Evolutionary conservation across 2,797 vertebrate genomes (phyloP).

Genomic region (Rhinoraja longicauda): DNA sequence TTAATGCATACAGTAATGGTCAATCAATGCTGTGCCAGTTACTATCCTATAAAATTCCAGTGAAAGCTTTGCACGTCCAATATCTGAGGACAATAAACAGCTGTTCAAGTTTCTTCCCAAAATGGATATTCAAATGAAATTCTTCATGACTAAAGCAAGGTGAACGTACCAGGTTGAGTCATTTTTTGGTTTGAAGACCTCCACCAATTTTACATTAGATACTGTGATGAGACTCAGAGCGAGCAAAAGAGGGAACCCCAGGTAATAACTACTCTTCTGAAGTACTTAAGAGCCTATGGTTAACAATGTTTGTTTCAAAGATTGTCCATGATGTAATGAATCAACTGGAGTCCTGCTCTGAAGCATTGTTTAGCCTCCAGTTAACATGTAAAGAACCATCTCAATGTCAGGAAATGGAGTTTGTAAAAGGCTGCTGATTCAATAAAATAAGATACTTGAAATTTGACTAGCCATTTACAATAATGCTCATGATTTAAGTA

Average conservation of each 20-base stretch:
- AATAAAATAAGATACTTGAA: too few species aligned
- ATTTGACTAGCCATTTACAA: background rate
- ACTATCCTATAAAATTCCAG: background rate
- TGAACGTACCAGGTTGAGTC: background rate
- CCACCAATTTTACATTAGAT: background rate
- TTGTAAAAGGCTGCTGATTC: too few species aligned
- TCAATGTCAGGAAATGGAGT: too few species aligned
- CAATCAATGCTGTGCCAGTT: background rate
- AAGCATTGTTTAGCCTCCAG: too few species aligned
- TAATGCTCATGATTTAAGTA: background rate
- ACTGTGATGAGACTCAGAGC: background rate
- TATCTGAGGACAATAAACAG: background rate
- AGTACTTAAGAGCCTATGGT: background rate
- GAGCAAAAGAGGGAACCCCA: background rate
- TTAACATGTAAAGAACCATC: background rate
- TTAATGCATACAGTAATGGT: background rate
- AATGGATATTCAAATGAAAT: background rate
- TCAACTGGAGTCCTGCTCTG: too few species aligned
- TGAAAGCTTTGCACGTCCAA: background rate
- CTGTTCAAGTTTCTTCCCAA: background rate
- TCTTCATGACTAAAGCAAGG: too few species aligned
- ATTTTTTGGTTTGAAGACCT: too few species aligned
- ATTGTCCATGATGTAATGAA: too few species aligned
- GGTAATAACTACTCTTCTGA: background rate
- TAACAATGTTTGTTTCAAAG: background rate